Evolutionary conservation across 2,888 invertebrate species (phyloP).

Genomic region (Seira ritae): DNA sequence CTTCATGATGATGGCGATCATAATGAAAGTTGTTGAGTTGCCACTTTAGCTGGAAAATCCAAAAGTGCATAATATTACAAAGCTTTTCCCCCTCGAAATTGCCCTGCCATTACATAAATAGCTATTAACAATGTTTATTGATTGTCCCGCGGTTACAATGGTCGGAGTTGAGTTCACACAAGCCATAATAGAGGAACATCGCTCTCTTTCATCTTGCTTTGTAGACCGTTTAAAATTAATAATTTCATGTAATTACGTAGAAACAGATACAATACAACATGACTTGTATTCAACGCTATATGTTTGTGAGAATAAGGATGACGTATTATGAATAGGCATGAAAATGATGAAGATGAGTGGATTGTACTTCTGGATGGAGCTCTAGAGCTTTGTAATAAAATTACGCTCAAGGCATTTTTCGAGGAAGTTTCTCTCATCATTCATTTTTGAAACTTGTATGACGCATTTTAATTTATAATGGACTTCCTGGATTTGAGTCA

Average conservation of each 20-base stretch:
- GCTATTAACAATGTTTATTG: constrained; percentile 15
- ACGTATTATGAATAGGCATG: not conserved
- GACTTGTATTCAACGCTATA: not conserved
- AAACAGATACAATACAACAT: too few species aligned
- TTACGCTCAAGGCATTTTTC: not conserved
- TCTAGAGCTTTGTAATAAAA: not conserved
- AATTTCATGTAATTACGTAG: not conserved
- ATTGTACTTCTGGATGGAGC: too few species aligned
- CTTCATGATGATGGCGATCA: not conserved
- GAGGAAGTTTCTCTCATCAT: not conserved
- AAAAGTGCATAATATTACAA: not conserved
- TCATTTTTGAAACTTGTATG: not conserved
- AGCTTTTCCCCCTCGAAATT: constrained; percentile 7
- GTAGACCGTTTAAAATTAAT: not conserved
- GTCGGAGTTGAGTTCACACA: not conserved
- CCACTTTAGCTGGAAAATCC: constrained; percentile 12
- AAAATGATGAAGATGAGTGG: not conserved
- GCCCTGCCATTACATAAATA: constrained; percentile 1
- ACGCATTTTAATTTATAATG: not conserved
- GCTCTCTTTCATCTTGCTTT: too few species aligned
- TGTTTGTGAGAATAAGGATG: not conserved
- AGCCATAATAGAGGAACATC: too few species aligned
- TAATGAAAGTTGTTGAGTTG: constrained; percentile 12
- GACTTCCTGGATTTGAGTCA: not conserved
- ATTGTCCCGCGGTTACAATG: not conserved